Evolutionary conservation across 2,113 vertebrate species (phyloP).

Genomic region (Pimephales promelas): DNA sequence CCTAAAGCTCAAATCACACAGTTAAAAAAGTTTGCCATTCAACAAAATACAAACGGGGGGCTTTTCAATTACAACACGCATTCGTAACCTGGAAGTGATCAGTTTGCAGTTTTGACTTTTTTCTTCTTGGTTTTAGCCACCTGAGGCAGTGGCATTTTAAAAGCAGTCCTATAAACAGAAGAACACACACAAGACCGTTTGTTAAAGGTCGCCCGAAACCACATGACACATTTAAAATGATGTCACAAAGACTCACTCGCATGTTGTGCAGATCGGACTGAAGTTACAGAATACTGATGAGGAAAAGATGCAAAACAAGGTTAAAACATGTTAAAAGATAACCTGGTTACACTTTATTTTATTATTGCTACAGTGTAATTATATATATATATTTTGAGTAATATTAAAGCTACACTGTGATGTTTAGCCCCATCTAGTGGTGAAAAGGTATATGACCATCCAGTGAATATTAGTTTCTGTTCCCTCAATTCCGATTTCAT

Average conservation of each 20-base stretch:
- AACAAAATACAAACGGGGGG: neutral
- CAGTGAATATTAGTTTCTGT: no score
- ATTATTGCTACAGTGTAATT: no score
- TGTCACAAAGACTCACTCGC: slow-evolving; percentile 87
- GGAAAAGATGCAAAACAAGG: neutral
- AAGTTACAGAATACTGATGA: slow-evolving; percentile 95
- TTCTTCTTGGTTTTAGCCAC: slow-evolving; percentile 97
- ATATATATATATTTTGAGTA: no score
- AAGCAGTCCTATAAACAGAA: slow-evolving; percentile 85
- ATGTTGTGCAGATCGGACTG: slow-evolving; percentile 98
- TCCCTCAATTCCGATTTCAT: no score
- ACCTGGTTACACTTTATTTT: neutral
- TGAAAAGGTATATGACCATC: no score
- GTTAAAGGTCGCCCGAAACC: neutral
- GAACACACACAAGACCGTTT: neutral
- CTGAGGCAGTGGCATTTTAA: slow-evolving; percentile 94
- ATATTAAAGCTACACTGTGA: no score
- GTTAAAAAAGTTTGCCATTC: neutral
- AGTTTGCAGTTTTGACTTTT: slow-evolving; percentile 82
- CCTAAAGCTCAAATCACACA: neutral
- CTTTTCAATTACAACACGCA: neutral
- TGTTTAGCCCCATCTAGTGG: no score
- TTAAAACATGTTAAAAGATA: neutral
- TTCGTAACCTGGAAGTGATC: slow-evolving; percentile 31
- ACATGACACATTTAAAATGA: neutral